These are phyloP conservation scores for Maniola jurtina DNA, from an alignment of 1,140 invertebrate genomes.

Conservation along the genomic window DNA sequence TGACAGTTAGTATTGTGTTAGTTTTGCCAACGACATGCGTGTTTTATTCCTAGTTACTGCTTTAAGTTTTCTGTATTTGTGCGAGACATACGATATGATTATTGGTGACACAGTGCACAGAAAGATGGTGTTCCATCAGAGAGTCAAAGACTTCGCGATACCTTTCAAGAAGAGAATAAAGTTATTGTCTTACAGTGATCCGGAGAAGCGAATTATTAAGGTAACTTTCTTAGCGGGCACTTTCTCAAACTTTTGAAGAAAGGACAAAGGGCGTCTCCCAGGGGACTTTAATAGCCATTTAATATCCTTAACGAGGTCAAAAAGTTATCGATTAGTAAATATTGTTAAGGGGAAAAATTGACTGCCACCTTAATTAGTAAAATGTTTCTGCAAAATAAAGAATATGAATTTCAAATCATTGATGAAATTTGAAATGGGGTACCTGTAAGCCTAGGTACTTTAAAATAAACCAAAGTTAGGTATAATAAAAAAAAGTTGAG, in stretches of 20 bases:
- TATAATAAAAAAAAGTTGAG: too few species aligned
- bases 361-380: too few species aligned
- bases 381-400: too few species aligned
- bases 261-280: too few species aligned
- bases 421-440: too few species aligned
- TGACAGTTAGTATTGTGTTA: conserved; percentile 40
- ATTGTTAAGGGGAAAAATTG: too few species aligned
- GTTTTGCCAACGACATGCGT: conserved; percentile 50
- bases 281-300: too few species aligned
- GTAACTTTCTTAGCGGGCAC: conserved; percentile 36
- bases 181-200: conserved; percentile 60
- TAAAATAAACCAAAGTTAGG: too few species aligned
- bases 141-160: conserved; percentile 71
- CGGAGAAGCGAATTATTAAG: conserved; percentile 69
- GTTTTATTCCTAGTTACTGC: conserved; percentile 44
- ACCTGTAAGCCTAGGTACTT: too few species aligned
- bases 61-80: conserved; percentile 49
- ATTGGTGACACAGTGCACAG: conserved; percentile 69
- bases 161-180: conserved; percentile 72
- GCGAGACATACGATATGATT: conserved; percentile 61
- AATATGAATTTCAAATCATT: too few species aligned
- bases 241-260: background rate
- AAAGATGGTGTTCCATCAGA: conserved; percentile 74
- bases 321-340: too few species aligned
- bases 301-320: too few species aligned